Evolutionary conservation across 2,113 vertebrate genomes (phyloP).

Genomic region (Peromyscus polionotus): DNA sequence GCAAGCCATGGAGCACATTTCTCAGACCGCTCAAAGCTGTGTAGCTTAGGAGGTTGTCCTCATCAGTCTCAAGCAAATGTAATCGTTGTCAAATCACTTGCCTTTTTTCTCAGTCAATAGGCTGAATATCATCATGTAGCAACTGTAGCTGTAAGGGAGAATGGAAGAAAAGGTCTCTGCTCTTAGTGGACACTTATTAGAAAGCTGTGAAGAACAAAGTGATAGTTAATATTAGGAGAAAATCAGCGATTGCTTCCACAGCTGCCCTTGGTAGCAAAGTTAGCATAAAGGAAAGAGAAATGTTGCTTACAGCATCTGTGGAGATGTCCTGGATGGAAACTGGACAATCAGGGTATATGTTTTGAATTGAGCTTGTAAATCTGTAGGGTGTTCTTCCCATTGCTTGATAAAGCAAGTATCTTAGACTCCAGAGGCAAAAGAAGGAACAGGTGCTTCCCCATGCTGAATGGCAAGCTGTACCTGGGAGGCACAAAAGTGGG

Average conservation of each 20-base stretch:
- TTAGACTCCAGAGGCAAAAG: background rate
- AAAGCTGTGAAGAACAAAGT: background rate
- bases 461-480: accelerated
- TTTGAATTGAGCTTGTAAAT: constrained; percentile 12
- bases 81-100: background rate
- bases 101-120: background rate
- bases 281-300: background rate
- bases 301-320: background rate
- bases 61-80: background rate
- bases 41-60: background rate
- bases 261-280: background rate
- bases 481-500: background rate
- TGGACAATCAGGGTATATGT: background rate
- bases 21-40: background rate
- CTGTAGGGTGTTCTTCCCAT: background rate
- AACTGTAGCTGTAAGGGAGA: background rate
- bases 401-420: background rate
- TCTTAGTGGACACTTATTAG: background rate
- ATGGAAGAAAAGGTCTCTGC: background rate
- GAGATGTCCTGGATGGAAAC: background rate
- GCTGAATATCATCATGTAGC: background rate
- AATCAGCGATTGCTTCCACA: background rate
- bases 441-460: accelerated
- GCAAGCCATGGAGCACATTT: background rate
- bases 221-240: background rate